Base-by-base conservation (phyloP, 2,797 vertebrate genomes). In the Corythornis leucogaster region DNA sequence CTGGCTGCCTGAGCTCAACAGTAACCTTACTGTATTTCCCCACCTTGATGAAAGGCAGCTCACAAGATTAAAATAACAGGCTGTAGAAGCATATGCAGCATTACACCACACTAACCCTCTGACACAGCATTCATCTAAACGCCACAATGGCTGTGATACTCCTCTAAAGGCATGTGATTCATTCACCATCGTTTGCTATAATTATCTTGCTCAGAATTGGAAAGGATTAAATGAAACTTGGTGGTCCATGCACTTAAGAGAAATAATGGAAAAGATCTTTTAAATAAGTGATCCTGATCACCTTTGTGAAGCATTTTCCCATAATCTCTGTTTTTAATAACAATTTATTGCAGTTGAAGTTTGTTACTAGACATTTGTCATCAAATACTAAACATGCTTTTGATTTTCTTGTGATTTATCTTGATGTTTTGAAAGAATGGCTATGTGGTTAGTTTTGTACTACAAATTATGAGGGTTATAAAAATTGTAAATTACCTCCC, bases 131-230 rank as follows among this genome's bases (percentile, higher is more conserved):
- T 91, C 90, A 80, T 87, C 80, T 92, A 80, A 95, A 80, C 87
- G 92, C 87, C 83, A 85, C 92, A 92, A 70, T 85, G 90, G 79
- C 88, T 89, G 82, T 54, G 91, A 91, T 95, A 92, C 80, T 95
- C 90, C 90, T 93, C 48, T 91, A 79, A 81, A 87, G 95, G 58
- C 94, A 86, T 93, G 87, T 89, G 93, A 97, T 94, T 95, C 93
- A 80, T 94, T 97, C 86, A 88, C 94, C 81, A 87, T 95, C 92
- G 92, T 95, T 95, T 85, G 80, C 92, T 80, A 59, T 94, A 92
- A 96, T 97, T 96, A 91, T 85, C 74, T 77, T 85, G 63, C 79
- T 81, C 50, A 70, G 86, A 91, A 92, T 87, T 92, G 94, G 85
- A 68, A 94, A 88, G 81, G 80, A 96, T 96, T 96, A 95, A 92